Evolutionary conservation across 2,888 invertebrate species (phyloP), one percentile per base, ranked within the genome.

Genomic region (Drosophila cracens): DNA sequence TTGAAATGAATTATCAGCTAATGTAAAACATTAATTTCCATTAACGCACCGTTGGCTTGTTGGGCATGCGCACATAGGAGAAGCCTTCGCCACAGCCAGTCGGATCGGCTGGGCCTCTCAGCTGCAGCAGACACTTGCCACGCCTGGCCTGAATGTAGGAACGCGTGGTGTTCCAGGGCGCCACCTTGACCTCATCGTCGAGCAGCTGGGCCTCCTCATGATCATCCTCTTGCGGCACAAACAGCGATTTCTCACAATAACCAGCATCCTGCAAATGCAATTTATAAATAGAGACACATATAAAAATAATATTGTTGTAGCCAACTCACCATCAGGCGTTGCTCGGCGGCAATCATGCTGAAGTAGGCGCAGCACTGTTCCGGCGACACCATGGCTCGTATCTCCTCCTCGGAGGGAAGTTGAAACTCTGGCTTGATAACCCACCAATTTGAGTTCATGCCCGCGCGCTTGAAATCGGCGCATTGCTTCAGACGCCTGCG

Each of bases 281-380:
- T 38, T 18, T 18, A 25, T 21, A 7, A 43, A 31, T 4, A 21
- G 11, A 16, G 13, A 3, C 7, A n/a, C 10, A 54, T 16, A 16
- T 11, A 13, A 6, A 38, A 18, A 16, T 46, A 16, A 46, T 13
- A 21, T 21, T 0, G 11, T 46, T 4, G 4, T 7, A 11, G 2
- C 11, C 4, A 4, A 18, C 51, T 68, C 56, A 95, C 95, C 94
- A 99, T 99, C 1, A 99, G 94, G 70, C 99, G 94, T 92, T 99
- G 99, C 92, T 99, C 99, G 0, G 99, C 99, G 0, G 99, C 96
- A 74, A 98, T 96, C 98, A 99, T 99, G 91, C 98, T 98, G 93
- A 99, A 99, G 94, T 98, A 99, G 0, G 99, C 96, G 92, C 99
- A 99, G 90, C 99, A 99, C 92, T 99, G 99, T 92, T 99, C 99